Evolutionary conservation across 2,113 vertebrate species (phyloP).

Genomic region (Megaptera novaeangliae): DNA sequence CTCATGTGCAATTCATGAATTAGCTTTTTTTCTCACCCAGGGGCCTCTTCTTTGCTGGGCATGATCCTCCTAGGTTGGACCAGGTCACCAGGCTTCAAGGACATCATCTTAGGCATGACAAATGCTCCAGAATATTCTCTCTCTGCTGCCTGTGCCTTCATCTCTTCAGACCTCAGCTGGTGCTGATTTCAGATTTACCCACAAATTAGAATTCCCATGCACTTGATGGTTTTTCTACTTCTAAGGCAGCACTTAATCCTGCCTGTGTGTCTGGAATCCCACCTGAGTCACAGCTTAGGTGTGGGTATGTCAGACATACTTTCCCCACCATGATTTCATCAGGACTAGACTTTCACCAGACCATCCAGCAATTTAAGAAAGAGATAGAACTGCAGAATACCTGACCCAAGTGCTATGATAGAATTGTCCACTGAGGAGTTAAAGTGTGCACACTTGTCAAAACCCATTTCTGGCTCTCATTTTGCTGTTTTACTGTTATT

Average conservation of each 20-base stretch:
- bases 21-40: background rate
- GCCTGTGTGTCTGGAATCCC: background rate
- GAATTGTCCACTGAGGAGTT: background rate
- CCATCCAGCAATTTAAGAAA: background rate
- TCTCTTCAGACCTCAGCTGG: background rate
- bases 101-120: background rate
- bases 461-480: background rate
- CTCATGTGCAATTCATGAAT: background rate
- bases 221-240: background rate
- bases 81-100: background rate
- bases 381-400: background rate
- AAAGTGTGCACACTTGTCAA: background rate
- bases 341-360: no score
- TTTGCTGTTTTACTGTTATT: background rate
- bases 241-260: background rate
- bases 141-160: no score
- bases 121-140: background rate
- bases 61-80: background rate
- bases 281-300: background rate
- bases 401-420: background rate
- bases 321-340: background rate
- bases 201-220: no score
- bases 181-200: background rate
- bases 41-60: fast-evolving
- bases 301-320: background rate